These are phyloP conservation scores for Caradrina clavipalpis DNA, from an alignment of 2,888 invertebrate species.

Conservation along the genomic window DNA sequence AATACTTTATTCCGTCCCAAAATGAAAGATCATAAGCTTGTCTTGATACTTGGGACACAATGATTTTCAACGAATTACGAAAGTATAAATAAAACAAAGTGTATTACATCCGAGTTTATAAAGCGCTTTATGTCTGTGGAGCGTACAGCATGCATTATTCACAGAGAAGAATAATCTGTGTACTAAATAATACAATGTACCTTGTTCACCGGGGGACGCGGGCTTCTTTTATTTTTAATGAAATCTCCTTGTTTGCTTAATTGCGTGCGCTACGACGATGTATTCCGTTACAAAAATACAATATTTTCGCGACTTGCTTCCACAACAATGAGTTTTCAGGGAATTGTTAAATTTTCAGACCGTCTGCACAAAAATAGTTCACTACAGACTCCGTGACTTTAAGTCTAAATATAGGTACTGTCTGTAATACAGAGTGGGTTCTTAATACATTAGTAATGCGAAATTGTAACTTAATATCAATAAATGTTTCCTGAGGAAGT, in stretches of 20 bases:
- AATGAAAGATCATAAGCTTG: constrained; percentile 41
- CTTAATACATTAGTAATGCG: constrained; percentile 7
- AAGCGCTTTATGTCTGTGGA: constrained; percentile 72
- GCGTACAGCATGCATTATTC: constrained; percentile 73
- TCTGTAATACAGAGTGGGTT: neutral
- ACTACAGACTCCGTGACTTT: neutral
- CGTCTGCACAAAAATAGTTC: neutral
- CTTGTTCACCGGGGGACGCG: constrained; percentile 66
- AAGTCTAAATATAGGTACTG: neutral
- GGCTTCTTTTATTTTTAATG: constrained; percentile 76
- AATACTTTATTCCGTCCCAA: constrained; percentile 17
- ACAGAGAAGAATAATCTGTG: constrained; percentile 72
- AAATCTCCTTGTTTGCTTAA: constrained; percentile 75
- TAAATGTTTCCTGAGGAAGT: constrained; percentile 42
- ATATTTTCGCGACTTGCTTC: constrained; percentile 27
- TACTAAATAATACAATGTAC: constrained; percentile 73
- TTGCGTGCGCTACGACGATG: constrained; percentile 63
- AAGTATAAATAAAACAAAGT: constrained; percentile 66
- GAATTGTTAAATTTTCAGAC: neutral
- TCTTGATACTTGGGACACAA: constrained; percentile 47
- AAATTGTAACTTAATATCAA: constrained; percentile 23
- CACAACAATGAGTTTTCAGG: constrained; percentile 1
- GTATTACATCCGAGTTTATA: constrained; percentile 70
- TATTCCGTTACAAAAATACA: constrained; percentile 55
- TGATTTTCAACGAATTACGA: constrained; percentile 58